These are phyloP conservation scores for Streptopelia turtur DNA, from an alignment of 2,797 vertebrate genomes.

Conservation along the genomic window DNA sequence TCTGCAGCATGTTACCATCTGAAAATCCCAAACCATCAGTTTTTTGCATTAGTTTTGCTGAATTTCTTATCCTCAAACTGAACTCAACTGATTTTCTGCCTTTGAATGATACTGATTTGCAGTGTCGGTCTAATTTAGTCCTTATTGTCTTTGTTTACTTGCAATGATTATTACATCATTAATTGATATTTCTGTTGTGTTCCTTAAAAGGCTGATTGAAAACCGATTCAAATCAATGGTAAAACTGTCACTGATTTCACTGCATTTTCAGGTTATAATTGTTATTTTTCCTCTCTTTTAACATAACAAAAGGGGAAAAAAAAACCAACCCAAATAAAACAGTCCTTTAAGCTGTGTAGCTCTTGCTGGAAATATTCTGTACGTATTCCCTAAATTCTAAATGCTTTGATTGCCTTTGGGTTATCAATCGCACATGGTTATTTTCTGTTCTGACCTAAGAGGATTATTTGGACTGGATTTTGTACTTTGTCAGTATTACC, in stretches of 20 bases:
- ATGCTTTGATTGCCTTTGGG: conserved; percentile 50
- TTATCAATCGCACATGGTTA: conserved; percentile 50
- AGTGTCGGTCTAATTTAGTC: conserved; percentile 6
- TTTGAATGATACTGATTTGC: neutral
- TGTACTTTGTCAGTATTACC: conserved; percentile 68
- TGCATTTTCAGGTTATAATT: neutral
- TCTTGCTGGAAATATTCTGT: neutral
- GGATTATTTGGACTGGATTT: conserved; percentile 68
- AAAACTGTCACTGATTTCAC: neutral
- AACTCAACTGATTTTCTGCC: neutral
- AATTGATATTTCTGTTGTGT: conserved; percentile 37
- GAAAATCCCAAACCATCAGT: neutral
- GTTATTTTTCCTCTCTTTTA: neutral
- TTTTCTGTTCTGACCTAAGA: conserved; percentile 73
- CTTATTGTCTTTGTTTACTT: neutral
- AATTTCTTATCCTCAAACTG: neutral
- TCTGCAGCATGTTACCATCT: neutral
- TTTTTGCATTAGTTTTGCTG: neutral
- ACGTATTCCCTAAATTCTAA: neutral
- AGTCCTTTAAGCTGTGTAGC: neutral
- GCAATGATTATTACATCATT: conserved; percentile 37
- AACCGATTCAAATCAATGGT: neutral
- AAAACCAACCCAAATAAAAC: neutral
- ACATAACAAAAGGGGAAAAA: neutral
- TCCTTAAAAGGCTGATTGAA: neutral